Evolutionary conservation across 2,888 invertebrate genomes (phyloP).

Genomic region (Cheilosia variabilis): DNA sequence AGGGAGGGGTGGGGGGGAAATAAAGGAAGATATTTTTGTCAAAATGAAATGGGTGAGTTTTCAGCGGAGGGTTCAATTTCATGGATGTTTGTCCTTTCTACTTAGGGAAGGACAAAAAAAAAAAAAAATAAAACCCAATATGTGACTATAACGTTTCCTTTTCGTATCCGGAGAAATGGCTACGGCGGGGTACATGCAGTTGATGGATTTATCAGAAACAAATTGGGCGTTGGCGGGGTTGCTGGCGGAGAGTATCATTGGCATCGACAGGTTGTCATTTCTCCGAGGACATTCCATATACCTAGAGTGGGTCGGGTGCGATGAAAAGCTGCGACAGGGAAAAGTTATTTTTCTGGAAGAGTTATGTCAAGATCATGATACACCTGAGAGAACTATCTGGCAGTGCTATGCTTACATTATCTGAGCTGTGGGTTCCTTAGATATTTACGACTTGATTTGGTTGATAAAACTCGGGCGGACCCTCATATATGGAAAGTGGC

Average conservation of each 20-base stretch:
- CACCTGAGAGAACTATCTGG: too few species aligned
- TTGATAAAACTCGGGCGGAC: too few species aligned
- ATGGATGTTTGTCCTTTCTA: constrained; percentile 37
- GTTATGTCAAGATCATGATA: too few species aligned
- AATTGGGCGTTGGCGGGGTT: constrained; percentile 4
- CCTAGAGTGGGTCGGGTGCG: too few species aligned
- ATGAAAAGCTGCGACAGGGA: neutral
- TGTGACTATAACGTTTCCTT: constrained; percentile 12
- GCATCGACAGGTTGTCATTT: constrained; percentile 28
- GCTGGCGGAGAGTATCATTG: constrained; percentile 5
- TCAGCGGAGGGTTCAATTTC: constrained; percentile 39
- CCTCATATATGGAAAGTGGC: too few species aligned
- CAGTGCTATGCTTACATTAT: too few species aligned
- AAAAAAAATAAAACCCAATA: constrained; percentile 9
- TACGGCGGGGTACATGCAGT: neutral
- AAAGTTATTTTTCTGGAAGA: neutral
- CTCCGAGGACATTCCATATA: neutral
- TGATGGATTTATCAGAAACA: constrained; percentile 22
- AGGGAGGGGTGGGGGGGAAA: neutral
- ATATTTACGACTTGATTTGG: too few species aligned
- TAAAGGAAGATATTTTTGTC: constrained; percentile 28
- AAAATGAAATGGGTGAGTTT: neutral
- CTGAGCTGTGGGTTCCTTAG: too few species aligned
- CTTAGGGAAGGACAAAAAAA: neutral
- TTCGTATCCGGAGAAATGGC: neutral